Evolutionary conservation across 1,140 invertebrate species (phyloP).

Genomic region (Hetaerina americana): DNA sequence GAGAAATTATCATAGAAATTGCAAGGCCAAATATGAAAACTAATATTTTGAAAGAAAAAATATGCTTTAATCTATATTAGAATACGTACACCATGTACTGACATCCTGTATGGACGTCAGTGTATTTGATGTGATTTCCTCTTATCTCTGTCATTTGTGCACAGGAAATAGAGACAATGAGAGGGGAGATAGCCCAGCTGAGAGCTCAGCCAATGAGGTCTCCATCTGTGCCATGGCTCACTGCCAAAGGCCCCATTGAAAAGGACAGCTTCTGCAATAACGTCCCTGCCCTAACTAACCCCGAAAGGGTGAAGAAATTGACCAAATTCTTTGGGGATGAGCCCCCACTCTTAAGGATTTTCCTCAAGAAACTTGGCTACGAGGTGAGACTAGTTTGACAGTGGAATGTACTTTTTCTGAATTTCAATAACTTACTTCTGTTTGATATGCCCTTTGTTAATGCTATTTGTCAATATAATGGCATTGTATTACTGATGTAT

Average conservation of each 20-base stretch:
- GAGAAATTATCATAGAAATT: no score
- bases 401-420: background rate
- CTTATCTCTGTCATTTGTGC: no score
- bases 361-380: constrained; percentile 83
- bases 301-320: constrained; percentile 65
- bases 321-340: constrained; percentile 91
- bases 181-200: constrained; percentile 67
- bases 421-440: no score
- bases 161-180: constrained; percentile 78
- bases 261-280: constrained; percentile 36
- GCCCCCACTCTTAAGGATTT: constrained; percentile 75
- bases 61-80: no score
- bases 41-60: no score
- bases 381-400: constrained; percentile 45
- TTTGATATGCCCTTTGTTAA: no score
- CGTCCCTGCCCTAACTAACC: constrained; percentile 51
- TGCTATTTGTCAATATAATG: no score
- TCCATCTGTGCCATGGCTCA: constrained; percentile 31
- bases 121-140: no score
- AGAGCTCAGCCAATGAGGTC: constrained; percentile 45
- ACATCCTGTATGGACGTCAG: no score
- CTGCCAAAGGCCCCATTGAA: constrained; percentile 23
- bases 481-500: no score
- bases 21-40: no score
- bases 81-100: no score